Percentiles rank a stretch among this genome's conserved stretches.
These are phyloP conservation scores for Porites divaricata DNA, from an alignment of 92 coral and sea anemone species.

Conservation along the genomic window DNA sequence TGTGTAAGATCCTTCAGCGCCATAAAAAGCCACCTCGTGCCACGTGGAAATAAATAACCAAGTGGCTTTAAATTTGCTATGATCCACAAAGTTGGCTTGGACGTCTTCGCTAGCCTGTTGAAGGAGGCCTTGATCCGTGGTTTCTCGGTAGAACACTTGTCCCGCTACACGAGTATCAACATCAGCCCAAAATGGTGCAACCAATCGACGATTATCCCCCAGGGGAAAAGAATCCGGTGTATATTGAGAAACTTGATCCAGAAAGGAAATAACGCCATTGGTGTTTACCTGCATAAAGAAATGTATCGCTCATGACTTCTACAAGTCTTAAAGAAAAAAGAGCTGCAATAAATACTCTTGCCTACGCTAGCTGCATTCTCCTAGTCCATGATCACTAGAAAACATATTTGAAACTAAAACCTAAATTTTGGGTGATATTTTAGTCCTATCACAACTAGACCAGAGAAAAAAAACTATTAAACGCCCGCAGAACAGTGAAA, in stretches of 20 bases:
- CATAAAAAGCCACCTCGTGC: conserved; percentile 51
- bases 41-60: conserved; percentile 61
- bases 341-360: too few relatives aligned
- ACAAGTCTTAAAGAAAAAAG: too few relatives aligned
- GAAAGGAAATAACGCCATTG: conserved; percentile 71
- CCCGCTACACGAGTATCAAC: conserved; percentile 65
- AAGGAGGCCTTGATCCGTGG: conserved; percentile 42
- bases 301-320: too few relatives aligned
- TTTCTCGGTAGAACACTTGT: conserved; percentile 67
- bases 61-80: conserved; percentile 63
- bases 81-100: conserved; percentile 43
- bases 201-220: conserved; percentile 58
- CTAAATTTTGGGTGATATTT: too few relatives aligned
- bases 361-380: too few relatives aligned
- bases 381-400: too few relatives aligned
- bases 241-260: conserved; percentile 42
- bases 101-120: conserved; percentile 69
- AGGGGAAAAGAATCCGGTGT: conserved; percentile 77
- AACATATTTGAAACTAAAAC: too few relatives aligned
- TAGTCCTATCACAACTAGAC: too few relatives aligned
- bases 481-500: too few relatives aligned
- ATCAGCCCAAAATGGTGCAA: conserved; percentile 79
- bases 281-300: conserved; percentile 48
- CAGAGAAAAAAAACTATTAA: too few relatives aligned
- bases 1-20: conserved; percentile 19